Evolutionary conservation across 1,140 invertebrate species (phyloP), one percentile per base, ranked within the genome.

Genomic region (Lithobius niger): DNA sequence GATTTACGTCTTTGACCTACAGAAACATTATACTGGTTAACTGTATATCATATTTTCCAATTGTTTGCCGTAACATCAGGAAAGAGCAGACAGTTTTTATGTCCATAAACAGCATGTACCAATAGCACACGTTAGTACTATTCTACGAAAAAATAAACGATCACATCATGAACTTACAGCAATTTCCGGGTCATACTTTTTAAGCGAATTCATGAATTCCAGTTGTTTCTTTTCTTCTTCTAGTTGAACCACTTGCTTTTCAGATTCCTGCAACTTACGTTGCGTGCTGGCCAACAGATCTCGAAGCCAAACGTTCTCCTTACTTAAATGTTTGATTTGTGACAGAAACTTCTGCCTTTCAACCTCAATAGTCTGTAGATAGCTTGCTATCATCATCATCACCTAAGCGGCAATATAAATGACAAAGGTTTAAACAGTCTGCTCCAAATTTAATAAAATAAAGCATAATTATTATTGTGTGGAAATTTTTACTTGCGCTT

Each of bases 271-370:
- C 21, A 98, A 78, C 64, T 95, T 88, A 66, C 98, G 94, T 70
- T 99, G 95, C 2, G 93, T 96, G 25, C 90, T 93, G 26, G 94
- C 95, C 36, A 99, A 74, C 71, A 99, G 97, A 66, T 99, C 97
- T 27, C 97, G 75, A 0, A 99, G 77, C 97, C 97, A 99, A 1
- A 94, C 94, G 74, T 99, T 99, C 73, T 99, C 97, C 73, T 90
- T 86, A 65, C 86, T 88, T 21, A 92, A 74, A 57, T 93, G 78
- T 26, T 89, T 82, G 2, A 97, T 92, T 76, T 99, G 96, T 1
- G 95, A 95, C 61, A 95, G 81, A 22, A 98, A 75, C 73, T 99
- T 99, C 71, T 98, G 94, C 73, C 99, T 99, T 73, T 99, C 96
- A 16, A 95, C 95, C 69, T 99, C 96, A 18, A 97, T 85, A 66